Evolutionary conservation across 2,113 vertebrate genomes (phyloP), one percentile per base, ranked within the genome.

Genomic region (Setophaga coronata): DNA sequence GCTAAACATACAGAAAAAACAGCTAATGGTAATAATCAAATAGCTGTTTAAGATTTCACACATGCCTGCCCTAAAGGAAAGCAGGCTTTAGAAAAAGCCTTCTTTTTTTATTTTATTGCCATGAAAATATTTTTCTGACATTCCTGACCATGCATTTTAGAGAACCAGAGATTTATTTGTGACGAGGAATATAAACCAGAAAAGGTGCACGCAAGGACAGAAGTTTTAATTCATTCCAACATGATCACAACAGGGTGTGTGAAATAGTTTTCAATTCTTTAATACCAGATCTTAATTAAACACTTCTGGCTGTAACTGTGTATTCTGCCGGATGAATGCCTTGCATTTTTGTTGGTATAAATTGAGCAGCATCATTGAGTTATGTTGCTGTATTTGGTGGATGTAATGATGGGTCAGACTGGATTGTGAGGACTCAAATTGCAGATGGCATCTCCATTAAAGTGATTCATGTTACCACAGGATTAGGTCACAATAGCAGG

Each of bases 361-460:
- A 90, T 51, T 83, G 50, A 93, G 24, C 26, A 47, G 17, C 23
- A 1, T 77, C 62, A 58, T 10, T 83, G 64, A 90, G n/a, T 80
- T 86, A 60, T 43, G 26, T 43, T 73, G 33, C 47, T 92, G 47
- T 62, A 64, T 54, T 88, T 70, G 51, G 62, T 24, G 18, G 48
- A 54, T 60, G 28, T 47, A 86, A 74, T 47, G 56, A 78, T 53
- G 40, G 73, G 29, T 47, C 66, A 62, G 74, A 88, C 58, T 5
- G 33, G 66, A 90, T 82, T 47, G 43, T 66, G 47, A 87, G 51
- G 7, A 14, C 31, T 76, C 79, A 73, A 95, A 83, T 61, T 85
- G 69, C 71, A 81, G 67, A 40, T 92, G 85, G 88, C 66, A 70
- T 66, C 74, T 93, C 74, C 90, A 92, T 96, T 96, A 83, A 94